Conservation (phyloP, 2,888 invertebrate genomes). For the Criorhina ranunculi region DNA sequence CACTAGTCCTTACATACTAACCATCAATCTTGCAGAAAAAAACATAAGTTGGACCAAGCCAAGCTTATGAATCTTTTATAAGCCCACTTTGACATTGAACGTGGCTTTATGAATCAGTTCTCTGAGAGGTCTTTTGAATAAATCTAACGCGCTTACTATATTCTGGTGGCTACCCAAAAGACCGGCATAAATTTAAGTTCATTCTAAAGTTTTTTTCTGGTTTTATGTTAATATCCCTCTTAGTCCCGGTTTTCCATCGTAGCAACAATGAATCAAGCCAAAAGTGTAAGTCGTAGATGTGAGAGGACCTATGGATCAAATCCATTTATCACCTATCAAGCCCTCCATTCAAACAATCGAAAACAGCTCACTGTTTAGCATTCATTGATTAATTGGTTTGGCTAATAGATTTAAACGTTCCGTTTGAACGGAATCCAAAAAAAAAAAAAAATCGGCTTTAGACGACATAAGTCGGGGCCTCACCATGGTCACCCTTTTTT, state of each 20-base stretch:
- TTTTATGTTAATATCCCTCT: not conserved
- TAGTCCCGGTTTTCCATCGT: not conserved
- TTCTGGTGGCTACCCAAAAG: not conserved
- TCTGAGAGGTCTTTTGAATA: not conserved
- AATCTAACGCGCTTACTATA: not conserved
- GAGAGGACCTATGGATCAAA: not conserved
- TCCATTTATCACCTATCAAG: slow-evolving; percentile 11
- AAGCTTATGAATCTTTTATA: slow-evolving; percentile 10
- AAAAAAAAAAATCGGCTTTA: not conserved
- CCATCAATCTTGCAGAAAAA: not conserved
- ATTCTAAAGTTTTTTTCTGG: not conserved
- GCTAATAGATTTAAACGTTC: slow-evolving; percentile 35
- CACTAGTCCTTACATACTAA: not conserved
- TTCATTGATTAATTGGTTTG: slow-evolving; percentile 33
- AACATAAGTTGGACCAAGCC: not conserved
- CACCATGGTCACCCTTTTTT: not conserved
- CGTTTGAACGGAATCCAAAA: not conserved
- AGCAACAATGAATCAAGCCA: not conserved
- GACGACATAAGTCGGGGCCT: not conserved
- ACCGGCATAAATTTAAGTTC: not conserved
- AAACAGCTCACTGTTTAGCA: slow-evolving; percentile 12
- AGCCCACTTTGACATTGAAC: not conserved
- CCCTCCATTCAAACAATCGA: slow-evolving; percentile 5
- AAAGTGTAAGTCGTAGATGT: slow-evolving; percentile 1
- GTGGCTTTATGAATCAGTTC: slow-evolving; percentile 1